These are phyloP conservation scores for Alloscopus bannaensis DNA, from an alignment of 2,888 invertebrate genomes.

Conservation along the genomic window DNA sequence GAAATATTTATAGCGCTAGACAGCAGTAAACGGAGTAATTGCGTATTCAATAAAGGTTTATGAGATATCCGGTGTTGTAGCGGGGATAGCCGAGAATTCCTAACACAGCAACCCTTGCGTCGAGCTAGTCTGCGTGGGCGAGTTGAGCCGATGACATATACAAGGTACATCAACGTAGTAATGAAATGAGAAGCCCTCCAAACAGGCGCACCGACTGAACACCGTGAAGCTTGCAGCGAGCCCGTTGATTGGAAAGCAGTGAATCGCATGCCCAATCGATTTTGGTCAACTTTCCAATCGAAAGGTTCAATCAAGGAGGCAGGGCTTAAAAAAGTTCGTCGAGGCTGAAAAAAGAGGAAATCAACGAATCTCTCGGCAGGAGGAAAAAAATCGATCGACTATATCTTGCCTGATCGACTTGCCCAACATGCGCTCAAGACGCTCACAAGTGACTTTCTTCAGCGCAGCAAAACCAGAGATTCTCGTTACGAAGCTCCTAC, in stretches of 20 bases:
- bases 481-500: neutral
- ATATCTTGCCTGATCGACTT: constrained; percentile 74
- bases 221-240: constrained; percentile 4
- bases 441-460: constrained; percentile 70
- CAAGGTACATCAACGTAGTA: neutral
- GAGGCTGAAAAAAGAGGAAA: constrained; percentile 73
- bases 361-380: constrained; percentile 71
- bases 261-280: constrained; percentile 73
- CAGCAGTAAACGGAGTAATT: too few species aligned
- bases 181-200: too few species aligned
- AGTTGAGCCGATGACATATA: neutral
- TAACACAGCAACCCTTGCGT: too few species aligned
- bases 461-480: constrained; percentile 70
- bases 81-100: too few species aligned
- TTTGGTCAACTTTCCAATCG: constrained; percentile 73
- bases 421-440: constrained; percentile 74
- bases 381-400: constrained; percentile 73
- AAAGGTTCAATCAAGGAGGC: constrained; percentile 70
- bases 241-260: constrained; percentile 65
- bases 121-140: constrained; percentile 7
- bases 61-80: too few species aligned
- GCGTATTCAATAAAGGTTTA: too few species aligned
- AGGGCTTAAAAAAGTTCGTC: constrained; percentile 64
- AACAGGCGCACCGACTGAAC: constrained; percentile 8
- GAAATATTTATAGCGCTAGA: too few species aligned